These are phyloP conservation scores for Arge pagana DNA, from an alignment of 2,888 invertebrate genomes.

Conservation along the genomic window DNA sequence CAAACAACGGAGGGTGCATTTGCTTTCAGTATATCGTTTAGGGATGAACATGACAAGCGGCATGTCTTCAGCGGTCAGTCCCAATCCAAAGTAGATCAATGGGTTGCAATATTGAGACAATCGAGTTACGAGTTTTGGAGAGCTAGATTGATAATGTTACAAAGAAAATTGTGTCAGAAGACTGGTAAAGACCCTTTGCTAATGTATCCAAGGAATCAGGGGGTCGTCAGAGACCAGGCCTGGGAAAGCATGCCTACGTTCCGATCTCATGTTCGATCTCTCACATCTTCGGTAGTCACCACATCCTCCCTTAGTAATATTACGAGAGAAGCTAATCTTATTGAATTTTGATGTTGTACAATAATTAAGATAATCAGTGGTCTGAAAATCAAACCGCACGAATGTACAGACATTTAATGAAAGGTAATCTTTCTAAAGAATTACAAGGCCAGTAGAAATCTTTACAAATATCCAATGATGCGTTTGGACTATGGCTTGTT, in stretches of 20 bases:
- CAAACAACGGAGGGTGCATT: constrained; percentile 68
- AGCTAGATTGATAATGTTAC: constrained; percentile 66
- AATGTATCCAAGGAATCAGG: constrained; percentile 67
- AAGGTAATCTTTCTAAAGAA: no score
- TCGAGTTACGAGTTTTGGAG: constrained; percentile 76
- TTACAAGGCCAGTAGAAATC: no score
- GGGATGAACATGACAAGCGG: constrained; percentile 69
- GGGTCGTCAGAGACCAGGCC: constrained; percentile 53
- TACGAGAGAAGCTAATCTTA: constrained; percentile 45
- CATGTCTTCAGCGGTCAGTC: constrained; percentile 74
- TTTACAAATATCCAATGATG: no score
- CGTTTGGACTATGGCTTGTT: no score
- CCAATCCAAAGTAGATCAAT: constrained; percentile 71
- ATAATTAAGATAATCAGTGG: no score
- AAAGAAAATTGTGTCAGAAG: constrained; percentile 69
- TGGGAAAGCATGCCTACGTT: constrained; percentile 48
- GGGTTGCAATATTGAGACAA: constrained; percentile 70
- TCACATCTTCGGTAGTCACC: constrained; percentile 39
- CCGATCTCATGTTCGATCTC: constrained; percentile 48
- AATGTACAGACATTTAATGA: no score
- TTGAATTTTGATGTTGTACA: constrained; percentile 36
- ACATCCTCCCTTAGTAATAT: constrained; percentile 37
- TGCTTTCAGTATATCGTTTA: constrained; percentile 75
- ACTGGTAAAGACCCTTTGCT: constrained; percentile 72
- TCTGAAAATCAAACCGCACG: no score